Conservation (phyloP, 1,140 invertebrate species). For the Tachypleus tridentatus region DNA sequence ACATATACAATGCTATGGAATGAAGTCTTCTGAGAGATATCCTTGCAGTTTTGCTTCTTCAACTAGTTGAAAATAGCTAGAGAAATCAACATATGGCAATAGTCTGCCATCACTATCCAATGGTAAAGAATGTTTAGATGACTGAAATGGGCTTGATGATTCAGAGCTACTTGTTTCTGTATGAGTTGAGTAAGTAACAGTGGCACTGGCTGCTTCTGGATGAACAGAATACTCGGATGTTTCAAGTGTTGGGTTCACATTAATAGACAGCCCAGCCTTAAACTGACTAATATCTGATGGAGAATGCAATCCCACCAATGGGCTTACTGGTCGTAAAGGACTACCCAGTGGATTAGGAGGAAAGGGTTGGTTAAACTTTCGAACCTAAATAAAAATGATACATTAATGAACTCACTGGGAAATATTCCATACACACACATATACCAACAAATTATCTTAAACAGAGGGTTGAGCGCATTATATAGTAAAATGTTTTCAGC, state of each 20-base stretch:
- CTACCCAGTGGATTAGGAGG: slow-evolving; percentile 31
- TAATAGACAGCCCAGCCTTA: not conserved
- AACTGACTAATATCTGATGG: not conserved
- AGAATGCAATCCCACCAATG: not conserved
- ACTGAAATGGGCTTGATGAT: slow-evolving; percentile 13
- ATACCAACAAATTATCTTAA: not conserved
- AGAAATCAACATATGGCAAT: slow-evolving; percentile 73
- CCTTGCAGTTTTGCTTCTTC: slow-evolving; percentile 38
- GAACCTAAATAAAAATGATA: slow-evolving; percentile 32
- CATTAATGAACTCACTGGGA: not conserved
- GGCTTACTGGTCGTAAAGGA: slow-evolving; percentile 21
- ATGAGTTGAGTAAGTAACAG: slow-evolving; percentile 3
- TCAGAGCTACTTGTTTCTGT: slow-evolving; percentile 25
- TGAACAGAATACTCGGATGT: slow-evolving; percentile 7
- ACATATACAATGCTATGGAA: no score
- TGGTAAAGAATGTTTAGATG: slow-evolving; percentile 24
- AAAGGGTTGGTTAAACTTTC: slow-evolving; percentile 73
- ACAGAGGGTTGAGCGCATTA: no score
- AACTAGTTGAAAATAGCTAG: slow-evolving; percentile 62
- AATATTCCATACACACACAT: not conserved
- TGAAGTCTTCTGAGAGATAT: no score
- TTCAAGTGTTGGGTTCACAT: slow-evolving; percentile 2
- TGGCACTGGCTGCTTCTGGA: slow-evolving; percentile 2
- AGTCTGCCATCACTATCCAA: slow-evolving; percentile 49
- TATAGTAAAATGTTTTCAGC: no score